Evolutionary conservation across 1,140 invertebrate genomes (phyloP), one percentile per base, ranked within the genome.

Genomic region (Sarcophaga bullata): DNA sequence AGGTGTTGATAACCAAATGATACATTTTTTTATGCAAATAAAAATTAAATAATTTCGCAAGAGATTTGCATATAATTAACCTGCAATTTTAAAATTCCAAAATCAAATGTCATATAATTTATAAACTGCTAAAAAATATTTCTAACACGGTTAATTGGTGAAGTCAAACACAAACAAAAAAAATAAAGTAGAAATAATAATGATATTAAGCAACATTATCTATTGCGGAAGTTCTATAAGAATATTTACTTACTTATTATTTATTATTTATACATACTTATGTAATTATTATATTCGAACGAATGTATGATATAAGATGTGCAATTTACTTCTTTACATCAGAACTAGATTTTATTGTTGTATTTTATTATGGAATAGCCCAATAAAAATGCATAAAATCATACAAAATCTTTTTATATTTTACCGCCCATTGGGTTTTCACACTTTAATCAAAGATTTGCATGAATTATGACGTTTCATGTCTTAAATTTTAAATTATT

Each of bases 1-100:
- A 68, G 62, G 62, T 68, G 62, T 68, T 68, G 62, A 58, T n/a
- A 58, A 68, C 62, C 17, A 68, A 68, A 68, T 68, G 62, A 68
- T 68, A 25, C 7, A 19, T 68, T 68, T 68, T 17, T 68, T 19
- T 68, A 19, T 68, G 9, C 62, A 8, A 19, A 68, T 0, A 68
- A 58, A 58, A 9, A 58, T 58, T 15, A 58, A n/a, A n/a, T n/a
- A n/a, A 37, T 37, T 37, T 37, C 25, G 25, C 25, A 58, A 58
- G 54, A 58, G n/a, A 58, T 58, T 58, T 13, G 54, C 54, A 58
- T 58, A n/a, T 58, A 37, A 37, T 37, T 37, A 37, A 37, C 25
- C 25, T 58, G 10, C 54, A 58, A 58, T n/a, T 58, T n/a, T 58
- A 58, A 7, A 7, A n/a, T 58, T 58, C n/a, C 8, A 15, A 58